Evolutionary conservation across 2,888 invertebrate genomes (phyloP).

Genomic region (Folsomia candida): DNA sequence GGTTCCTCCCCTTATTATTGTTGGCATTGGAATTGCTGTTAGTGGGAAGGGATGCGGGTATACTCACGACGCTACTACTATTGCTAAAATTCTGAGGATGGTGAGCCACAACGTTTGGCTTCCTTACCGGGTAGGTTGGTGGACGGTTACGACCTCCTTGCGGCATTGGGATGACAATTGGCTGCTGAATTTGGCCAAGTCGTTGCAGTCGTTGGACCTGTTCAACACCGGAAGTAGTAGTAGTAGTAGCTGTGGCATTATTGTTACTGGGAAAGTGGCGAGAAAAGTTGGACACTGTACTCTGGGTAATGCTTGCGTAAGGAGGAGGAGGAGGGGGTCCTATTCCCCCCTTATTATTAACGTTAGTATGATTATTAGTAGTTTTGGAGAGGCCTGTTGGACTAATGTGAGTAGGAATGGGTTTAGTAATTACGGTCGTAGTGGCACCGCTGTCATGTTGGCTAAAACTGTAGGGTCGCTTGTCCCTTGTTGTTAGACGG

Average conservation of each 20-base stretch:
- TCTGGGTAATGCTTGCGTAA: not conserved
- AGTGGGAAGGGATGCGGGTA: not conserved
- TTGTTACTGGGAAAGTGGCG: not conserved
- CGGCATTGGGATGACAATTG: no score
- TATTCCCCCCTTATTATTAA: not conserved
- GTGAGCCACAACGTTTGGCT: not conserved
- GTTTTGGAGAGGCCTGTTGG: not conserved
- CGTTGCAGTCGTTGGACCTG: not conserved
- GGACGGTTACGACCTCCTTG: not conserved
- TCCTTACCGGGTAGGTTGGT: not conserved
- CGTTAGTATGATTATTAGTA: not conserved
- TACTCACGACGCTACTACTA: constrained; percentile 1
- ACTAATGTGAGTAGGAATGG: not conserved
- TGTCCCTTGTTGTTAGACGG: not conserved
- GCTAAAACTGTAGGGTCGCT: constrained; percentile 8
- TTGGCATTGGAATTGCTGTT: no score
- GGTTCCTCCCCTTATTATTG: not conserved
- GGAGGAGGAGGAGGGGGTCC: not conserved
- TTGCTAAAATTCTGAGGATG: not conserved
- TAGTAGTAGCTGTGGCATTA: not conserved
- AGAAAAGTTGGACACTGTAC: not conserved
- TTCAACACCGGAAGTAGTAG: not conserved
- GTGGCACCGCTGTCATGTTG: not conserved
- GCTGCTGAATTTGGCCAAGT: no score
- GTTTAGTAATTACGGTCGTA: not conserved